Evolutionary conservation across 2,888 invertebrate species (phyloP), one percentile per base, ranked within the genome.

Genomic region (Lasius platythorax): DNA sequence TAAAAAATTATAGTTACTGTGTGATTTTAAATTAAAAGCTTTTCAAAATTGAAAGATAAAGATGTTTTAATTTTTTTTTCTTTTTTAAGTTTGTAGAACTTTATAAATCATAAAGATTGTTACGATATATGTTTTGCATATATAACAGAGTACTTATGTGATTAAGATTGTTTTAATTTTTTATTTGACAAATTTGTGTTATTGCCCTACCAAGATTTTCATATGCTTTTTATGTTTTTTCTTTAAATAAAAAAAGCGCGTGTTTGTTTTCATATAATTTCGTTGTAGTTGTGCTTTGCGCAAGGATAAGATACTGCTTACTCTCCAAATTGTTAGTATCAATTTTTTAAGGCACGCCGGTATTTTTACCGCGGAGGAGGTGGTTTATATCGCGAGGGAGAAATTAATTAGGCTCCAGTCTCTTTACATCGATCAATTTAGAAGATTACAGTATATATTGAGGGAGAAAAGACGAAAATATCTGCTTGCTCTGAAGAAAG

Each of bases 291-390:
- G 8, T 53, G 93, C 94, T 95, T 94, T 43, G 83, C 82, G 90
- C 91, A 90, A 85, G 79, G 83, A 88, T 84, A 78, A 91, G 89
- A 89, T 85, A 91, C 90, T 91, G 82, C 89, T 91, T 89, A 90
- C 89, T 89, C 90, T 89, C 91, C 91, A 87, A 92, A 88, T 91
- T 83, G 93, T 91, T 93, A 94, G 94, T 90, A 93, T 94, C 87
- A 92, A 93, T 89, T 93, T 92, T 95, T 95, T 70, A 95, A 98
- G 98, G 95, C 97, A 98, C 94, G 98, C 98, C 0, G 98, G 98
- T 15, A 97, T 98, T 0, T 99, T 97, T 94, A 98, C 99, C 0
- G 97, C 98, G 0, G 98, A 99, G 92, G 99, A 99, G 94, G 98
- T 98, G 0, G 97, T 98, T 5, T 96, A 96, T 43, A 97, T 98